Percentiles rank a stretch among this genome's conserved stretches.
Conservation (phyloP, 2,113 vertebrate species). For the Anolis sagrei region DNA sequence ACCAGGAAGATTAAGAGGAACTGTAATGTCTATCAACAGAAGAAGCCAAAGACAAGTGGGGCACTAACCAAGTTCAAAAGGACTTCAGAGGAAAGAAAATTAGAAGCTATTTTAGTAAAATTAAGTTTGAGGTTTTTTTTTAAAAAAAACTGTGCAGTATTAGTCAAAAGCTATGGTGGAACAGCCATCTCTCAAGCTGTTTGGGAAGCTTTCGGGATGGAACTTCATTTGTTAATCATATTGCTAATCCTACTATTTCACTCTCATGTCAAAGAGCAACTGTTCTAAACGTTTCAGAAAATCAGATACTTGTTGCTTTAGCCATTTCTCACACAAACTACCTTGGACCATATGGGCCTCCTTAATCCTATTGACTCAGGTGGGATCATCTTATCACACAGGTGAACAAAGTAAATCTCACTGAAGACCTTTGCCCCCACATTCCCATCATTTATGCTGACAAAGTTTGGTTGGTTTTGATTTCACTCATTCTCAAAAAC, state of each 20-base stretch:
- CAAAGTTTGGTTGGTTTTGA: conserved; percentile 38
- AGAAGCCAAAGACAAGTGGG: neutral
- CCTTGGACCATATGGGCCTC: conserved; percentile 9
- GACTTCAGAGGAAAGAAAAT: neutral
- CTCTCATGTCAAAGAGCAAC: conserved; percentile 2
- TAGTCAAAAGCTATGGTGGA: neutral
- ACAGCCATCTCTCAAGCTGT: neutral
- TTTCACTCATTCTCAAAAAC: conserved; percentile 26
- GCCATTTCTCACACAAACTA: conserved; percentile 17
- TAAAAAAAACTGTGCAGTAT: neutral
- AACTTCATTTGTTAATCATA: conserved; percentile 20
- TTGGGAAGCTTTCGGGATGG: neutral
- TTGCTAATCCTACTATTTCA: conserved; percentile 14
- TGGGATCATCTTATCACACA: conserved; percentile 29
- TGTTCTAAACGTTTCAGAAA: conserved; percentile 28
- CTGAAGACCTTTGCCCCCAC: neutral
- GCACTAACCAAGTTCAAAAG: neutral
- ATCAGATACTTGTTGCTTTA: accelerated
- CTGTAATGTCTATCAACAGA: neutral
- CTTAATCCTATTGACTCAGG: conserved; percentile 53
- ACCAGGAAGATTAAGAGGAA: neutral
- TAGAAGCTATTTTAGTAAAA: neutral
- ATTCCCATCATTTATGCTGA: conserved; percentile 35
- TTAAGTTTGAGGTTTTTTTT: neutral
- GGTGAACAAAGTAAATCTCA: conserved; percentile 57